Percentiles rank a stretch among this genome's conserved stretches.
Conservation (phyloP, 2,113 vertebrate genomes). For the Tupaia tana region DNA sequence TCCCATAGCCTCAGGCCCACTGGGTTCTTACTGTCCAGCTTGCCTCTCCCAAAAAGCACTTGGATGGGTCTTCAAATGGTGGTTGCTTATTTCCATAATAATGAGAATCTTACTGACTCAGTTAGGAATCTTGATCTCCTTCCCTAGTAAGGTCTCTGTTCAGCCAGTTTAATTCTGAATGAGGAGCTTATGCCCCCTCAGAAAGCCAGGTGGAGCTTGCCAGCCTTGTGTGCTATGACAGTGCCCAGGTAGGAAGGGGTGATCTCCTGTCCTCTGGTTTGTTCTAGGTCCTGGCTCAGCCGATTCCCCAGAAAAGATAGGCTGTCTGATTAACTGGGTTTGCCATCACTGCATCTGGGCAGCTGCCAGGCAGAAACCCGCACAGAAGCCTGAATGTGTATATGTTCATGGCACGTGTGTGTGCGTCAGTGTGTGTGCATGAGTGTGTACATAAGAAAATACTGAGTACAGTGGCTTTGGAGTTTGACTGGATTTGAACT, state of each 20-base stretch:
- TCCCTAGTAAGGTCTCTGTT: no score
- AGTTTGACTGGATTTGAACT: not conserved
- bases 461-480: not conserved
- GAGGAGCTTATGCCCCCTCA: not conserved
- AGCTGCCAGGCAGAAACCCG: not conserved
- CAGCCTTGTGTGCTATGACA: rapidly evolving
- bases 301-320: not conserved
- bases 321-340: not conserved
- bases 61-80: not conserved
- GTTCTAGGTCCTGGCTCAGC: not conserved
- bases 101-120: not conserved
- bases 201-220: not conserved
- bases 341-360: not conserved
- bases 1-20: not conserved
- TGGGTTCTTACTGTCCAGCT: not conserved
- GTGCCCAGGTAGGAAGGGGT: not conserved
- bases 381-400: not conserved
- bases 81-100: not conserved
- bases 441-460: not conserved
- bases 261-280: not conserved
- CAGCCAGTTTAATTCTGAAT: not conserved
- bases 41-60: not conserved
- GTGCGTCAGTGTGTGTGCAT: not conserved
- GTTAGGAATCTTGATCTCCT: no score
- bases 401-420: not conserved